Evolutionary conservation across 2,113 vertebrate genomes (phyloP).

Genomic region (Enhydra lutris): DNA sequence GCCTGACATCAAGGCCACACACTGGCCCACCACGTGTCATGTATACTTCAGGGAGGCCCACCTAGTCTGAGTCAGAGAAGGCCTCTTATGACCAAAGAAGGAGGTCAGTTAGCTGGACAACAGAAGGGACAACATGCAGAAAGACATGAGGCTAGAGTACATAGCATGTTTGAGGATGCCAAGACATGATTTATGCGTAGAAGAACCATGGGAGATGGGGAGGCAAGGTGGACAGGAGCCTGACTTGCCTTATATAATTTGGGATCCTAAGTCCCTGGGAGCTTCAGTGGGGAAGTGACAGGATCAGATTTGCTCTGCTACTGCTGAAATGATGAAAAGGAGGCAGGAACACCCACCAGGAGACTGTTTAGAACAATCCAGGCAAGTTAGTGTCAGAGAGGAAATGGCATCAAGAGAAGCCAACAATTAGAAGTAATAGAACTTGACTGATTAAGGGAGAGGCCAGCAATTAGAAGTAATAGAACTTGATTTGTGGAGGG

Average conservation of each 20-base stretch:
- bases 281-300: not conserved
- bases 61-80: not conserved
- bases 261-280: not conserved
- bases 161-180: not conserved
- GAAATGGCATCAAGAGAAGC: not conserved
- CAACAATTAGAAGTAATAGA: not conserved
- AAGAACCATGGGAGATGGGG: not conserved
- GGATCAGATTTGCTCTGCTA: not conserved
- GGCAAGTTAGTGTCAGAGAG: not conserved
- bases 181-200: not conserved
- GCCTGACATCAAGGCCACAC: not conserved
- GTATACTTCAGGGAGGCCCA: too few species aligned
- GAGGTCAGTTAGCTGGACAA: not conserved
- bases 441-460: not conserved
- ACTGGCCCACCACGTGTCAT: fast-evolving
- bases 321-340: not conserved
- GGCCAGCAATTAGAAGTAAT: not conserved
- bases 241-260: not conserved
- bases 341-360: not conserved
- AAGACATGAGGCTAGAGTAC: not conserved
- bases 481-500: not conserved
- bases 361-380: not conserved
- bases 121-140: not conserved
- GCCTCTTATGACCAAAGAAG: not conserved
- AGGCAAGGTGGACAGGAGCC: not conserved